Evolutionary conservation across 2,888 invertebrate species (phyloP), one percentile per base, ranked within the genome.

Genomic region (Hypsopygia costalis): DNA sequence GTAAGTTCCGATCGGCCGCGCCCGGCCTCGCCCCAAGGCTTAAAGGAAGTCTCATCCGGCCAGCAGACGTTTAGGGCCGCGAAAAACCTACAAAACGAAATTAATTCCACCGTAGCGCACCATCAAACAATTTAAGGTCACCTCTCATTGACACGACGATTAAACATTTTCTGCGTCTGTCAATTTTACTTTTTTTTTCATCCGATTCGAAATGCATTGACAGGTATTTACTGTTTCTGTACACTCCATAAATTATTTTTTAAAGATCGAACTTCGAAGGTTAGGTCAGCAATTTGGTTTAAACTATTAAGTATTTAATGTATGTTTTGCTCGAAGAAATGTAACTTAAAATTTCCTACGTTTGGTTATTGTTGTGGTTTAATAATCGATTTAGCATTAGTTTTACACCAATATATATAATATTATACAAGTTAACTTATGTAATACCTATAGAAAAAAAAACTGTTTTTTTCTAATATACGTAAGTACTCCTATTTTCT

Each of bases 51-150:
- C 30, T 16, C 11, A 30, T 37, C 36, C 6, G 16, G 16, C 16
- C 25, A 25, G 25, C 25, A 16, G 25, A 25, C 25, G 25, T 25
- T 25, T 25, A 25, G 25, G n/a, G 25, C 25, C 25, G n/a, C 25
- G 25, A 25, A 25, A 25, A 1, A 25, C 25, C 1, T 5, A 25
- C 25, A 3, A 7, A 25, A 25, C 25, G 25, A 7, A 25, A 25
- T 25, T 25, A 25, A 25, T 25, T 25, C 25, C 25, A 25, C 6
- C 25, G n/a, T 25, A 6, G 4, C 21, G n/a, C n/a, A 16, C 3
- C 36, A 30, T 30, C 36, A 30, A 36, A 30, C 36, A 37, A 37
- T 37, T 30, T 37, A 37, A 37, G 36, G 36, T 37, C 30, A 37
- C 10, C 20, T 37, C 20, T 30, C 36, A 30, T 37, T 37, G 36